phyloP scores from a whole-genome alignment of 2,113 vertebrate genomes.

The Condylura cristata region DNA sequence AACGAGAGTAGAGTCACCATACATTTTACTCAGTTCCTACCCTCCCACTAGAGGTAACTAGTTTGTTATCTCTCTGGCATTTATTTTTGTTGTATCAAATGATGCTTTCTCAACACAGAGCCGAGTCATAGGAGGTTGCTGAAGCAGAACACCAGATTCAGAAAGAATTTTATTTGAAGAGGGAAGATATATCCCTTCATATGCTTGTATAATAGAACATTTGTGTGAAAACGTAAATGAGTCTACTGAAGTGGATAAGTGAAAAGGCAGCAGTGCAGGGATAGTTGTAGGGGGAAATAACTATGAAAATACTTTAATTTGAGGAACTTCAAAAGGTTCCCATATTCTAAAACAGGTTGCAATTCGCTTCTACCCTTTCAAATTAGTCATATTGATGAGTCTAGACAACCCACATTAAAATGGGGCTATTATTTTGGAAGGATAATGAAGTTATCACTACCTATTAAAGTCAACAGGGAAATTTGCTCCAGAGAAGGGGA shows the following conservation, averaged over 20 bases:
- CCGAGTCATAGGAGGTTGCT: neutral
- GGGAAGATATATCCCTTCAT: neutral
- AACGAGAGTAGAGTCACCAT: neutral
- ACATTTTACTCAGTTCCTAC: neutral
- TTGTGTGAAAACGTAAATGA: neutral
- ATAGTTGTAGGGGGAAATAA: neutral
- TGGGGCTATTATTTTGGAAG: neutral
- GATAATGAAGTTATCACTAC: neutral
- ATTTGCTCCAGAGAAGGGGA: neutral
- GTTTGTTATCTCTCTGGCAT: neutral
- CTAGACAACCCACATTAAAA: slow-evolving; percentile 17
- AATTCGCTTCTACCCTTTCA: neutral
- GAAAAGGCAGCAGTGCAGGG: neutral
- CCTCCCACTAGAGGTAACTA: neutral
- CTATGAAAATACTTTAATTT: neutral
- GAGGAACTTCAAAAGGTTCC: neutral
- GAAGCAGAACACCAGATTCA: neutral
- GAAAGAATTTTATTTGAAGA: slow-evolving; percentile 9
- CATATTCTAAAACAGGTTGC: neutral
- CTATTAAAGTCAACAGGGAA: neutral
- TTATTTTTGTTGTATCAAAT: slow-evolving; percentile 35
- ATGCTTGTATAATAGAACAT: neutral
- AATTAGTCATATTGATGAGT: neutral
- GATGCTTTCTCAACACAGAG: neutral
- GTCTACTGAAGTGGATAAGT: neutral